Evolutionary conservation across 2,113 vertebrate genomes (phyloP).

Genomic region (Sorex araneus): DNA sequence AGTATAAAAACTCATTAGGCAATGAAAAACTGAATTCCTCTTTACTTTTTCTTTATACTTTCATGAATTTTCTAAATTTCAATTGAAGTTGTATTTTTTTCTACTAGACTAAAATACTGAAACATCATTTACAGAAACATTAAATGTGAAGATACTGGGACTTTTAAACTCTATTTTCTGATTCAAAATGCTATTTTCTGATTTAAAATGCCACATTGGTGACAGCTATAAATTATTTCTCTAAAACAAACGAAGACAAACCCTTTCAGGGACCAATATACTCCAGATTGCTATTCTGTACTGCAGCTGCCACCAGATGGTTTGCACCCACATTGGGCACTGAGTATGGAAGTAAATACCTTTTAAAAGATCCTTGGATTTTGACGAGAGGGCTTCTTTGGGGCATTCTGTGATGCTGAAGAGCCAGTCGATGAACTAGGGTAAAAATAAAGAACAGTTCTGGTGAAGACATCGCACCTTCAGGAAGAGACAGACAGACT

Average conservation of each 20-base stretch:
- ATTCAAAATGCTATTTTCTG: conserved; percentile 35
- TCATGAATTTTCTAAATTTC: conserved; percentile 43
- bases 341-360: conserved; percentile 88
- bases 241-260: conserved; percentile 6
- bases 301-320: background rate
- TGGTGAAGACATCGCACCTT: conserved; percentile 46
- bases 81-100: conserved; percentile 17
- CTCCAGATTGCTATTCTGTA: background rate
- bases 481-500: too few species aligned
- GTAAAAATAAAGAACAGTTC: conserved; percentile 73
- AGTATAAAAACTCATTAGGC: background rate
- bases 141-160: conserved; percentile 7
- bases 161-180: background rate
- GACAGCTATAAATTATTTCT: background rate
- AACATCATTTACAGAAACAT: conserved; percentile 34
- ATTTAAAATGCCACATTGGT: background rate
- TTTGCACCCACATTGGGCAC: background rate
- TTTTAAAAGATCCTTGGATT: conserved; percentile 89
- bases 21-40: conserved; percentile 25
- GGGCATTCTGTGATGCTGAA: conserved; percentile 92
- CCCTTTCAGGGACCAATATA: background rate
- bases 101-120: conserved; percentile 36
- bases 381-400: conserved; percentile 88
- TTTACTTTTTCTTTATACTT: conserved; percentile 44
- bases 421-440: conserved; percentile 97